Evolutionary conservation across 2,888 invertebrate species (phyloP), one percentile per base, ranked within the genome.

Genomic region (Heliothis peltigera): DNA sequence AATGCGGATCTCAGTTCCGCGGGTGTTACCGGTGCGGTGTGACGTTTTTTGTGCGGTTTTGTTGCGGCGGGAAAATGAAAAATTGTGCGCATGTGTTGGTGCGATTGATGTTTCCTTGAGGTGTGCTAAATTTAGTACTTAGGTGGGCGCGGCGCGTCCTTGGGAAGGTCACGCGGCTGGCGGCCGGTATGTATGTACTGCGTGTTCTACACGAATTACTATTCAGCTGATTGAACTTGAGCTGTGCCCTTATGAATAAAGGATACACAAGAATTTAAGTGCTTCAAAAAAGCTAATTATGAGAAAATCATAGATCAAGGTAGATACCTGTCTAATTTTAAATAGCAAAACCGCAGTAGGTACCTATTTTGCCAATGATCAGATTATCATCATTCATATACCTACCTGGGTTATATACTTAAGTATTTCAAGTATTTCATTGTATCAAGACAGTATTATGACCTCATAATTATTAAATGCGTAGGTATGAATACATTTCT

Each of bases 71-170:
- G 66, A 59, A 70, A 75, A 79, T 77, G 82, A 82, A 86, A 86
- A 85, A 86, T 84, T 87, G 92, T 94, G 94, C 94, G 94, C 94
- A 94, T 94, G 94, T 94, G 94, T 94, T 88, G 90, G 81, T 84
- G 84, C 89, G 90, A 94, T 94, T 94, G 94, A 94, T 93, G 93
- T 94, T 94, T 93, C 87, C 93, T 93, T 93, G 94, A 94, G 94
- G 94, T 93, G 93, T 85, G 89, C 92, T 93, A 91, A 92, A 93
- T 94, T 91, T 92, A 91, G 93, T 85, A 77, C 72, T 81, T 84
- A 90, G 93, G 92, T 92, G 89, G 89, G 89, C 79, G 89, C 86
- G 91, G 88, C 87, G 87, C 89, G 89, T 87, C 92, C 92, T 88
- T 89, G 70, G 55, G 49, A 64, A 88, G 89, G 88, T 89, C 89